A percentile compares a stretch with the other conserved stretches of the same genome.
These are phyloP conservation scores for Microtus ochrogaster DNA, from an alignment of 2,113 vertebrate genomes.

Conservation along the genomic window DNA sequence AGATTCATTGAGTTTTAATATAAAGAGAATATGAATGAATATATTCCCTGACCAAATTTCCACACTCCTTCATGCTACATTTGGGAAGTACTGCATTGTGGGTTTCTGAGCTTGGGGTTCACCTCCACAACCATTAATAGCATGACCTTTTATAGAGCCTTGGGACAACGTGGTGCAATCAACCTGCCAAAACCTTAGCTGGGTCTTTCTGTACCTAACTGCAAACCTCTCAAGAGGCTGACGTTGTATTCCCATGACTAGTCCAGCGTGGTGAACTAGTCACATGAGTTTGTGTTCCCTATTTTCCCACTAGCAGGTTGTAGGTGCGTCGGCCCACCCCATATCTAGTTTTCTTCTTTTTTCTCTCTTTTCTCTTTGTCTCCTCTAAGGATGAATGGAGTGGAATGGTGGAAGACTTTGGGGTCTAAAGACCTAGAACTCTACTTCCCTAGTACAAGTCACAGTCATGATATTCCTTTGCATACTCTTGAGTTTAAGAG, in stretches of 20 bases:
- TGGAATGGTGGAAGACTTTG: too few relatives aligned
- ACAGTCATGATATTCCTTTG: neutral
- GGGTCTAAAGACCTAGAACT: neutral
- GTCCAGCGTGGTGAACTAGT: neutral
- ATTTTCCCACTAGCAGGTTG: neutral
- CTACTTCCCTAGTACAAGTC: neutral
- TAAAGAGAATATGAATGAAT: neutral
- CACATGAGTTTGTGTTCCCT: neutral
- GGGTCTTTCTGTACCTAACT: neutral
- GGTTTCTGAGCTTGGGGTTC: neutral
- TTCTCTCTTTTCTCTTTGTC: neutral
- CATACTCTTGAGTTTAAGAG: neutral
- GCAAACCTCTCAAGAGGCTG: neutral
- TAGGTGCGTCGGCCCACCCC: neutral
- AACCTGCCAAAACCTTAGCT: neutral
- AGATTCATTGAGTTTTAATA: neutral
- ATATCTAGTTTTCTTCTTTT: accelerated
- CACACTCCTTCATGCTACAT: neutral
- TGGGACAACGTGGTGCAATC: neutral
- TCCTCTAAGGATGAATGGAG: neutral
- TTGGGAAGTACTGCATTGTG: neutral
- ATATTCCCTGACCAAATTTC: neutral
- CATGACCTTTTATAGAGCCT: neutral
- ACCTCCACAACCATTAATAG: neutral
- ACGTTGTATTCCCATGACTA: neutral